A percentile compares a stretch with the other conserved stretches of the same genome.
Evolutionary conservation across 2,888 invertebrate species (phyloP).

Genomic region (Diarsia dahlii): DNA sequence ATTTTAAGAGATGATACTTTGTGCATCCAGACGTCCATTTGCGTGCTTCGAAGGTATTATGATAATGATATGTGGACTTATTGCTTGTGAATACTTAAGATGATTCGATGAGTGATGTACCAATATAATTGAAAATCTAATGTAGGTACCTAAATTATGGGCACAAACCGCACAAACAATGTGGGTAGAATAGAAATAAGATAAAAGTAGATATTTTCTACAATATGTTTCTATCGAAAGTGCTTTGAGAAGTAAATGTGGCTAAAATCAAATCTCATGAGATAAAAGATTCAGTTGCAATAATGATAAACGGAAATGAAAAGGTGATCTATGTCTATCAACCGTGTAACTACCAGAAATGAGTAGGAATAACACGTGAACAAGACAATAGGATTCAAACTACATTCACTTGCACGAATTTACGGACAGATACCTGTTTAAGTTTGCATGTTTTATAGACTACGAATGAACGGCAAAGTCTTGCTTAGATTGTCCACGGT

Average conservation of each 20-base stretch:
- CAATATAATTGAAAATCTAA: slow-evolving; percentile 26
- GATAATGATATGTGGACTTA: slow-evolving; percentile 39
- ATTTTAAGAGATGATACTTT: slow-evolving; percentile 47
- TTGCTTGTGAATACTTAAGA: slow-evolving; percentile 27
- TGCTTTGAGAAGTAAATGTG: slow-evolving; percentile 22
- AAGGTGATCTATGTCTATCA: slow-evolving; percentile 49
- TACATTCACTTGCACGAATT: slow-evolving; percentile 60
- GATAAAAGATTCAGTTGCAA: slow-evolving; percentile 24
- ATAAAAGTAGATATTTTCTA: background rate
- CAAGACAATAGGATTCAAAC: slow-evolving; percentile 62
- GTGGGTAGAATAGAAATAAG: slow-evolving; percentile 12
- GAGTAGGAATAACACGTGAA: slow-evolving; percentile 56
- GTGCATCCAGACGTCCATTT: slow-evolving; percentile 49
- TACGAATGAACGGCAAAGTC: slow-evolving; percentile 89
- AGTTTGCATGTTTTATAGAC: slow-evolving; percentile 83
- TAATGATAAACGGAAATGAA: slow-evolving; percentile 39
- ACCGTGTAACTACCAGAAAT: slow-evolving; percentile 55
- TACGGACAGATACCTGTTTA: slow-evolving; percentile 78
- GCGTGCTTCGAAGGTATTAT: slow-evolving; percentile 48
- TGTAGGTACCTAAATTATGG: slow-evolving; percentile 28
- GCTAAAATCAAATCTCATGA: slow-evolving; percentile 23
- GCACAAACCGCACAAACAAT: slow-evolving; percentile 31
- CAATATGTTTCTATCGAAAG: slow-evolving; percentile 12
- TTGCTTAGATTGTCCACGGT: slow-evolving; percentile 87
- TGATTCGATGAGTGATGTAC: slow-evolving; percentile 40